Percentiles rank a stretch among this genome's conserved stretches.
Evolutionary conservation across 2,888 invertebrate species (phyloP).

Genomic region (Hipparchia sbordonii): DNA sequence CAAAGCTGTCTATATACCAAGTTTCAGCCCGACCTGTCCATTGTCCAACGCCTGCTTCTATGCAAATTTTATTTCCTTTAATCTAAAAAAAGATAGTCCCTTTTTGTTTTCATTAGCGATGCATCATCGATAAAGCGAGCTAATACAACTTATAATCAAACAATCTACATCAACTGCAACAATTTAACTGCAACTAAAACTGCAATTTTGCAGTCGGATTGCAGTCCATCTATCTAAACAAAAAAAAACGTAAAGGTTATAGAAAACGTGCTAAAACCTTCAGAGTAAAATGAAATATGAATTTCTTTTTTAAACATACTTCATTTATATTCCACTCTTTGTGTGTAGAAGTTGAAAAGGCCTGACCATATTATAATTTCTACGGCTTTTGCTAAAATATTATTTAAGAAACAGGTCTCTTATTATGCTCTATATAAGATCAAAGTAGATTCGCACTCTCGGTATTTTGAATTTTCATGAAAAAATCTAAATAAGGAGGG

Average conservation of each 20-base stretch:
- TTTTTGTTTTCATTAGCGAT: too few species aligned
- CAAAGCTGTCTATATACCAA: too few species aligned
- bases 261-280: not conserved
- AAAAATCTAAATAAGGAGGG: too few species aligned
- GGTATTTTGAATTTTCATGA: not conserved
- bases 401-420: constrained; percentile 2
- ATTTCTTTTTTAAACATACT: not conserved
- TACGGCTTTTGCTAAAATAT: constrained; percentile 6
- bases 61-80: too few species aligned
- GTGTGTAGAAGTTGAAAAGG: constrained; percentile 1
- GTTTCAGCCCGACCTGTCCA: too few species aligned
- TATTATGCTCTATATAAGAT: constrained; percentile 3
- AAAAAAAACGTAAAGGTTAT: too few species aligned
- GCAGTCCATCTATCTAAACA: too few species aligned
- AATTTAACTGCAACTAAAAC: not conserved
- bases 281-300: not conserved
- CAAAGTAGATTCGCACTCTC: not conserved
- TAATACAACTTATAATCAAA: too few species aligned
- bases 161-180: too few species aligned
- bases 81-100: too few species aligned
- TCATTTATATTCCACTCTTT: not conserved
- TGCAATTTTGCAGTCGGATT: not conserved
- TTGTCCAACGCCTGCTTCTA: too few species aligned
- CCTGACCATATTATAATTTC: constrained; percentile 9
- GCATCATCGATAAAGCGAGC: too few species aligned